phyloP scores from a whole-genome alignment of 2,797 vertebrate species.

The Pipistrellus pygmaeus region DNA sequence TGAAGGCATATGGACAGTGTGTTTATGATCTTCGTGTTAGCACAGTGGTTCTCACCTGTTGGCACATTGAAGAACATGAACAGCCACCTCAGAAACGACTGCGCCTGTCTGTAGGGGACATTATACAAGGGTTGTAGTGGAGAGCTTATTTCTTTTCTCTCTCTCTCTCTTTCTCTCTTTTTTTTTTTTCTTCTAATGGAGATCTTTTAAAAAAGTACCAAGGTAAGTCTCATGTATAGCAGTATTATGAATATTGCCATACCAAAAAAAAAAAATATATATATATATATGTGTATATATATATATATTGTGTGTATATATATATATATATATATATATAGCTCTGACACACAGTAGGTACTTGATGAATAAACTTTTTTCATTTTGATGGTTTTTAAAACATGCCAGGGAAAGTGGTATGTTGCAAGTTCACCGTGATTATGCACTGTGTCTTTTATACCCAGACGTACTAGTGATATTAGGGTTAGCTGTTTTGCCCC shows the following conservation, averaged over 20 bases:
- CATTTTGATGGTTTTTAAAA: not conserved
- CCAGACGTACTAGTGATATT: not conserved
- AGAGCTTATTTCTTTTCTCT: not conserved
- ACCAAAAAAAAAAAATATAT: no score
- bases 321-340: not conserved
- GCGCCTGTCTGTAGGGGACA: no score
- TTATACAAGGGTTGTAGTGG: not conserved
- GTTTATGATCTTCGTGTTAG: not conserved
- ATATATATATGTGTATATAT: no score
- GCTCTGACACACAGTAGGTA: not conserved
- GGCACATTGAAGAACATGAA: not conserved
- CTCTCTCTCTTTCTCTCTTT: no score
- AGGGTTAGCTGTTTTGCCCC: not conserved
- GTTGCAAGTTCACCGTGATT: not conserved
- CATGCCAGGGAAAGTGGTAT: not conserved
- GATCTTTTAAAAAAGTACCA: not conserved
- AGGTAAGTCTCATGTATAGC: not conserved
- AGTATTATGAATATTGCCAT: not conserved
- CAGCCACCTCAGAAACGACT: not conserved
- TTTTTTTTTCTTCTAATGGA: no score
- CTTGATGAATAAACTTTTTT: not conserved
- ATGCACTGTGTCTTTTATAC: not conserved
- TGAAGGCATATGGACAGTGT: not conserved
- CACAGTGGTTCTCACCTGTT: not conserved
- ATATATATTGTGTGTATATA: not conserved